Evolutionary conservation across 2,797 vertebrate genomes (phyloP), one percentile per base, ranked within the genome.

Genomic region (Protosalanx chinensis): DNA sequence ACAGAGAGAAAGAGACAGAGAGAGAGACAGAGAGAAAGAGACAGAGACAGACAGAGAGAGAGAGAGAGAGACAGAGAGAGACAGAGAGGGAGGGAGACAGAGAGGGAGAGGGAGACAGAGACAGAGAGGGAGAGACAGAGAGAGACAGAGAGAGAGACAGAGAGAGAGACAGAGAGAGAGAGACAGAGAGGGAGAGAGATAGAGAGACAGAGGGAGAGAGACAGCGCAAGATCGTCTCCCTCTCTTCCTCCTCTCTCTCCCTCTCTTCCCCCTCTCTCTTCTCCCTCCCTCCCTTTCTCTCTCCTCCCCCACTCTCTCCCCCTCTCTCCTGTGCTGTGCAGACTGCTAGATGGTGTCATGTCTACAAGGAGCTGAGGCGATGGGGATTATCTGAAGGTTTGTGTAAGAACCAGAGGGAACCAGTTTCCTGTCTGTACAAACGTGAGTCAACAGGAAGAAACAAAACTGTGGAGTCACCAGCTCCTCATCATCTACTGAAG

Each of bases 271-370:
- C 2, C 12, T 27, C n/a, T 10, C 27, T 0, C 49, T 46, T 51
- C 41, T 72, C 53, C 49, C 33, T 35, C 1, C 2, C 35, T 30
- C 20, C 37, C 18, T 29, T 16, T 2, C 32, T 69, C 37, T 60
- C 51, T 76, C 33, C 20, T 51, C 3, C 8, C 23, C 16, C 69
- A 2, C 12, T n/a, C n/a, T 6, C 27, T 0, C 49, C 35, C 2
- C 3, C 66, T 70, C 57, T 58, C 41, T 70, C 56, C 49, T 53
- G 63, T 72, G 75, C 71, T 58, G 71, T 80, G 68, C 51, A 71
- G 23, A 37, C 46, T 53, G 64, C 33, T 37, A 53, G 75, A 84
- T 13, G 70, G 41, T 33, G 64, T 68, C 66, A 68, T 68, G 29
- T 68, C 66, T 68, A 23, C 15, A 58, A n/a, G 33, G 32, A 30